phyloP scores from a whole-genome alignment of 2,797 vertebrate genomes.

The Macroramphosus scolopax region DNA sequence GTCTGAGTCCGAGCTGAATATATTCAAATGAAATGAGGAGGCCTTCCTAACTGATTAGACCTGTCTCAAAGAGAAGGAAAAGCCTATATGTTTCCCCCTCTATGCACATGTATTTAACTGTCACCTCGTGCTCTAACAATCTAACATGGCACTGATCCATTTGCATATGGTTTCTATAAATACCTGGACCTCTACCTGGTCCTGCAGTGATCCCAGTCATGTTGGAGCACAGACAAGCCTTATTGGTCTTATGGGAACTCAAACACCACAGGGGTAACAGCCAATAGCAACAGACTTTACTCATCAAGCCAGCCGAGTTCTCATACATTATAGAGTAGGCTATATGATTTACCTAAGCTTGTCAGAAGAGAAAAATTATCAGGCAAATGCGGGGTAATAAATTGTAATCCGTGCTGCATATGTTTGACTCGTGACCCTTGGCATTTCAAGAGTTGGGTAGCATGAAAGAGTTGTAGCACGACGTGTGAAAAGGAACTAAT shows the following conservation, averaged over 20 bases:
- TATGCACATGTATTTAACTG: constrained; percentile 78
- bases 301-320: constrained; percentile 75
- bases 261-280: constrained; percentile 75
- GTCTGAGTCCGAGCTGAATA: constrained; percentile 77
- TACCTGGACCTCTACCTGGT: constrained; percentile 75
- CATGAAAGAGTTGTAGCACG: constrained; percentile 78
- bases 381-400: constrained; percentile 90
- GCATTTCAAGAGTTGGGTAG: constrained; percentile 86
- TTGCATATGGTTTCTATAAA: constrained; percentile 87
- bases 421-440: constrained; percentile 93
- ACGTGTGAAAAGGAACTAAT: constrained; percentile 48
- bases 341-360: constrained; percentile 91
- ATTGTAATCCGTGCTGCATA: constrained; percentile 90
- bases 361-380: constrained; percentile 95
- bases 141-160: constrained; percentile 76
- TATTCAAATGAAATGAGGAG: constrained; percentile 88
- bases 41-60: constrained; percentile 81
- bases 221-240: constrained; percentile 69
- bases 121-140: constrained; percentile 78
- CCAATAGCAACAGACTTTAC: constrained; percentile 78
- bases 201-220: constrained; percentile 62
- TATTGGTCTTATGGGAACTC: constrained; percentile 82
- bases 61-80: constrained; percentile 72
- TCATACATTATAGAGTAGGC: constrained; percentile 88
- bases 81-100: constrained; percentile 65